Percentiles rank a stretch among this genome's conserved stretches.
These are phyloP conservation scores for Daboia siamensis DNA, from an alignment of 2,113 vertebrate species.

Conservation along the genomic window DNA sequence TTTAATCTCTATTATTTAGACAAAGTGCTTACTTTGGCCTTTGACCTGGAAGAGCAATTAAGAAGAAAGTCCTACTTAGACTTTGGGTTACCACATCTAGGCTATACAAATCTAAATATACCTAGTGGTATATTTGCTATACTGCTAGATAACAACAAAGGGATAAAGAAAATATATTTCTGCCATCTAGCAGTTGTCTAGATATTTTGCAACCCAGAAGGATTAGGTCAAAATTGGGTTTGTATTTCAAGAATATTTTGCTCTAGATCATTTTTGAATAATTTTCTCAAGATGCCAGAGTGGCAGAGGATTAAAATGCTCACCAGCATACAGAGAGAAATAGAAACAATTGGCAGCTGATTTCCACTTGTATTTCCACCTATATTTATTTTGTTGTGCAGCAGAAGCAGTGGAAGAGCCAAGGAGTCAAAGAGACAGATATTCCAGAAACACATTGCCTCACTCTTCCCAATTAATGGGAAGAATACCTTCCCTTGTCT, in stretches of 20 bases:
- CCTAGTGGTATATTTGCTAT: too few species aligned
- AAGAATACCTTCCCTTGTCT: neutral
- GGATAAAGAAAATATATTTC: neutral
- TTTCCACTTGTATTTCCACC: neutral
- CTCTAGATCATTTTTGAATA: neutral
- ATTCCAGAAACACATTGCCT: neutral
- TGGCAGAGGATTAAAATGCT: neutral
- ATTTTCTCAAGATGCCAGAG: neutral
- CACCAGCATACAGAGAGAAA: neutral
- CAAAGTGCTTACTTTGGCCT: neutral
- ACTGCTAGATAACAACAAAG: neutral
- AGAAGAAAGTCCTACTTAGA: neutral
- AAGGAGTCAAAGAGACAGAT: neutral
- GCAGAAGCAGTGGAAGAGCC: neutral
- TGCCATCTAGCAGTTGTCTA: neutral
- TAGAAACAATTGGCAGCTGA: neutral
- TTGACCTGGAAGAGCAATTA: neutral
- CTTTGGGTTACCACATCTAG: neutral
- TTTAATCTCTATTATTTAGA: neutral
- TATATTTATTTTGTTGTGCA: neutral
- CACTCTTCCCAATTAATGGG: neutral
- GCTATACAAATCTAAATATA: neutral
- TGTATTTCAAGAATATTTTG: neutral
- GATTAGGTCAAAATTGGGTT: neutral
- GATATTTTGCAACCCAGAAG: neutral